Base-by-base conservation (phyloP, 2,113 vertebrate genomes). In the Chelonoidis abingdonii region DNA sequence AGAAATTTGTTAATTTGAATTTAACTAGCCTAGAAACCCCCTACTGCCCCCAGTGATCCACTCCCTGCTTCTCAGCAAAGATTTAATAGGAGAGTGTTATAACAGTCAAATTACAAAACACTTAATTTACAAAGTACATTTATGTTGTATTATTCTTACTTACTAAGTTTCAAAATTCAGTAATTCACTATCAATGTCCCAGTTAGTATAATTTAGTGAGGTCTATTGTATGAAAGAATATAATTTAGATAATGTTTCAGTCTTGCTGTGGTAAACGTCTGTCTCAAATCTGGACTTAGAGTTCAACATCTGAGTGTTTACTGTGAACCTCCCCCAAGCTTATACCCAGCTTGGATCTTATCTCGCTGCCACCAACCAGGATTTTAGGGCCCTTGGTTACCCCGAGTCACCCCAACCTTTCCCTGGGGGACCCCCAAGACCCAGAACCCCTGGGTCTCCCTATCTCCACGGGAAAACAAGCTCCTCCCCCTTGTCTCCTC, bases 11-110 rank as follows among this genome's bases (percentile, higher is more conserved):
- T 75, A 75, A 50, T 59, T 31, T 49, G 50, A 57, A 53, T 41
- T 53, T 62, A 85, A 44, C 7, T 44, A 54, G 38, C 5, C 27
- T 87, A n/a, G 82, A 92, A 95, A 92, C 5, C 3, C 14, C 47
- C 75, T 47, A 52, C 53, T 35, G 52, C 9, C 12, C n/a, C 69
- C 25, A 59, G 21, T 82, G 3, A 13, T 54, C 50, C 29, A 25
- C 2, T 19, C 35, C 14, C 19, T 12, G 47, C 56, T 44, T 69
- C 54, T 69, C 29, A 82, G 41, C 25, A 85, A 79, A 80, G 44
- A 79, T 56, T 21, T 81, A 79, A 19, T 12, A 90, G 38, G 8
- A 50, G 83, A 59, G 31, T 1, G 0, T 0, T 1, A 17, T 29
- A 52, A 53, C 8, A 35, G 47, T 35, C 22, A 54, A 29, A 54